Base-by-base conservation (phyloP, 2,797 vertebrate genomes). In the Coracias cyanogaster region DNA sequence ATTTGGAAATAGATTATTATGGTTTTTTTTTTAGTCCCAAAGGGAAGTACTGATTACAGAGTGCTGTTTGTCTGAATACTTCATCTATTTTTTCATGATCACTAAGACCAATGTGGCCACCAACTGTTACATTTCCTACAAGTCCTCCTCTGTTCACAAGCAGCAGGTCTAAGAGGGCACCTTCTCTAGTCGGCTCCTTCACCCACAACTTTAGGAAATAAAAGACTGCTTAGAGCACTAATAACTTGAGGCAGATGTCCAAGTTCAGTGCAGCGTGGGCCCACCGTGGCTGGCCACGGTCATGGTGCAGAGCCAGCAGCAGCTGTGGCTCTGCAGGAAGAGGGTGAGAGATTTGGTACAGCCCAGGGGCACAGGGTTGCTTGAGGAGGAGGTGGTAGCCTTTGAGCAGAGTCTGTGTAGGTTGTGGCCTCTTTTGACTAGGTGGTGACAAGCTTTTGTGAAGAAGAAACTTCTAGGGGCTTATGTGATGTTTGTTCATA, bases 201-300 rank as follows among this genome's bases (percentile, higher is more conserved):
- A 37, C 37, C 37, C 10, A 11, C 37, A 37, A 11, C 37, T 37
- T 37, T 37, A 37, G 37, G 37, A 37, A 37, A 37, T 37, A 37
- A 37, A 37, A 37, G 37, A 37, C 37, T 37, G 37, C 37, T 37
- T 37, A 37, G 37, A 37, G 37, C 37, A 37, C 37, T 37, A 37
- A 11, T 37, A 37, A 8, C 49, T 33, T 0, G 0, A 19, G 15
- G 4, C 8, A 18, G 11, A 8, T 64, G 51, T 15, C 10, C n/a
- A 9, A 28, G 17, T 52, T 69, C 28, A 4, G 25, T 8, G 61
- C 37, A 37, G 28, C 0, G 0, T 54, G 39, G 18, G 13, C 31
- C 33, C 16, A 7, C 8, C 6, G 1, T 33, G n/a, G 6, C 28
- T 55, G 65, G 46, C 12, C 18, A 3, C 8, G 55, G 21, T 33